These are phyloP conservation scores for Petrocephalus zakoni DNA, from an alignment of 2,113 vertebrate genomes.

Conservation along the genomic window DNA sequence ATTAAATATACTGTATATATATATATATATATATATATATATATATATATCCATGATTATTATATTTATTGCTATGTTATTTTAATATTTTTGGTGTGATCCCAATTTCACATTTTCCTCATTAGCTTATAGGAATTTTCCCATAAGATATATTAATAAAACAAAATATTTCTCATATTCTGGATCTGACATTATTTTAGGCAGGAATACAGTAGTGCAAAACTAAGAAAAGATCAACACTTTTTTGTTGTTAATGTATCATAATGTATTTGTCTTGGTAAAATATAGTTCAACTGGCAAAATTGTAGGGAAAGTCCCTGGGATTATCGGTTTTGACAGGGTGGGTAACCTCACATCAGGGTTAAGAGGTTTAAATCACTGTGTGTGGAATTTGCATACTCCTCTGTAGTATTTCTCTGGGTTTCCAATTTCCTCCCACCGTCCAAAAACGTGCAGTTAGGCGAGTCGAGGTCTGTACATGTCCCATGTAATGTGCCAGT, in stretches of 20 bases:
- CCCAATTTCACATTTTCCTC: neutral
- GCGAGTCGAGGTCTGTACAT: neutral
- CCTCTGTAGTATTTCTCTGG: neutral
- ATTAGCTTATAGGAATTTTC: neutral
- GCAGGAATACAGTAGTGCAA: neutral
- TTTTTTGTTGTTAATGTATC: neutral
- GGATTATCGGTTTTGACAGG: neutral
- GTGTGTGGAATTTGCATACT: neutral
- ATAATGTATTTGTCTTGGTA: neutral
- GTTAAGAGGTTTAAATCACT: neutral
- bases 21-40: neutral
- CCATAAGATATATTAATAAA: neutral
- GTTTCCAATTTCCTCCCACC: neutral
- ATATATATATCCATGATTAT: neutral
- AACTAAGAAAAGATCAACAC: neutral
- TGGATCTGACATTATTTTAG: neutral
- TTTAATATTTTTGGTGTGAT: neutral
- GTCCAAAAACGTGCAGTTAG: neutral
- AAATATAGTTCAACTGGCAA: neutral
- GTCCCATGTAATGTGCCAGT: neutral
- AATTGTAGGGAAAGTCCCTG: neutral
- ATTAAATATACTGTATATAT: neutral
- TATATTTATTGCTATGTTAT: neutral
- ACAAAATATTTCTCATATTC: neutral
- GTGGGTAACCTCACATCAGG: too few species aligned